phyloP scores from a whole-genome alignment of 2,888 invertebrate species.

The Synanthedon vespiformis region DNA sequence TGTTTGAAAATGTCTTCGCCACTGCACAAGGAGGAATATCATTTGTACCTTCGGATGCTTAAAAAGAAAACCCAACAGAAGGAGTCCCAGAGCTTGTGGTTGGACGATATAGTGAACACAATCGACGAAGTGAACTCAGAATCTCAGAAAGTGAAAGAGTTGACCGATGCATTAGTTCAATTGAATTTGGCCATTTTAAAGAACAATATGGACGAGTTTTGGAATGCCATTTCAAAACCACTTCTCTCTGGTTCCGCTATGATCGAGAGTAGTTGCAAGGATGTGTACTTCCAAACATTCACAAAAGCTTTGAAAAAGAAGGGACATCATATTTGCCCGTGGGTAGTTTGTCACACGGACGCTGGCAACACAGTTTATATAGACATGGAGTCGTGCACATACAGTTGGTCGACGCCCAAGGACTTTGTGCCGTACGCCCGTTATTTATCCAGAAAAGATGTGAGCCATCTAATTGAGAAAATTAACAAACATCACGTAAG shows the following conservation, averaged over 20 bases:
- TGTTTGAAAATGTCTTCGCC: slow-evolving; percentile 49
- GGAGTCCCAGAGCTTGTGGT: slow-evolving; percentile 70
- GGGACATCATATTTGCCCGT: slow-evolving; percentile 54
- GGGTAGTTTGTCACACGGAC: slow-evolving; percentile 63
- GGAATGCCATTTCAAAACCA: slow-evolving; percentile 38
- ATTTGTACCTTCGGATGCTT: slow-evolving; percentile 65
- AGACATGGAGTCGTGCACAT: slow-evolving; percentile 61
- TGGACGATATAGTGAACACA: slow-evolving; percentile 67
- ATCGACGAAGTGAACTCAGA: slow-evolving; percentile 59
- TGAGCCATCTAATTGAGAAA: slow-evolving; percentile 44
- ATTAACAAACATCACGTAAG: slow-evolving; percentile 55
- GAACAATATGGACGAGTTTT: slow-evolving; percentile 47
- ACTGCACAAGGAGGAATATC: slow-evolving; percentile 56
- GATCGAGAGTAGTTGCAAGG: slow-evolving; percentile 44
- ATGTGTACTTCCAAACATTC: slow-evolving; percentile 61
- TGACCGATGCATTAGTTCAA: slow-evolving; percentile 53
- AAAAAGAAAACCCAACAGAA: slow-evolving; percentile 60
- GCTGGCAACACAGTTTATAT: slow-evolving; percentile 65
- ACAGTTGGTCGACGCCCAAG: slow-evolving; percentile 65
- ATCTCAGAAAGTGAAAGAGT: slow-evolving; percentile 55
- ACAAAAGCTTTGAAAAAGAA: slow-evolving; percentile 53
- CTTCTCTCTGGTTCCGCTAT: slow-evolving; percentile 25
- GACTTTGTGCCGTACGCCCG: slow-evolving; percentile 61
- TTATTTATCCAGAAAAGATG: slow-evolving; percentile 57
- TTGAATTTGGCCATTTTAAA: slow-evolving; percentile 53